Evolutionary conservation across 2,113 vertebrate genomes (phyloP), one percentile per base, ranked within the genome.

Genomic region (Talpa occidentalis): DNA sequence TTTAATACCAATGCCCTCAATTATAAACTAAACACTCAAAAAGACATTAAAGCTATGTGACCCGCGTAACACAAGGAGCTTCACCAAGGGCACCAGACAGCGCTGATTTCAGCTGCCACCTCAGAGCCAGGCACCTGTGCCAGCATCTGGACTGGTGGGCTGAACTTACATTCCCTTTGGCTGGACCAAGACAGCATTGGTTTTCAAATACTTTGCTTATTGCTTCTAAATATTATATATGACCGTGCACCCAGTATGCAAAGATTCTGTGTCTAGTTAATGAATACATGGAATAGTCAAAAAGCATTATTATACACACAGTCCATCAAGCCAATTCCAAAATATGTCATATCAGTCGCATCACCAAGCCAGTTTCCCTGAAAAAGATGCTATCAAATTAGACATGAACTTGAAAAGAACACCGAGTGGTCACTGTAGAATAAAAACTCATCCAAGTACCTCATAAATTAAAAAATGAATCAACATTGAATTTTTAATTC

Each of bases 41-140:
- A 35, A 42, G 5, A 35, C 28, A 82, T 10, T 26, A 11, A 83
- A 83, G 22, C 66, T 22, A 52, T 28, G 3, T 64, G 28, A 67
- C 32, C 32, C 44, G 56, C 77, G 49, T 2, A 60, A 16, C 47
- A 37, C 16, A 24, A 72, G 1, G 32, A 47, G 14, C 14, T 28
- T 44, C 44, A 15, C 30, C 26, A 60, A 17, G 7, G 12, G 8
- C 49, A 2, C 40, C 24, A 60, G 1, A 24, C 6, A 60, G 24
- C 6, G 6, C 17, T 59, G 6, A 85, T 47, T 44, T 56, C 21
- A 54, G 12, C 19, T 59, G 7, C 28, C 32, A n/a, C 21, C 6
- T 59, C 26, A 12, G 2, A 19, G 2, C n/a, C 37, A 54, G 1
- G 2, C 17, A 3, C 6, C 11, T 2, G 2, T 42, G 21, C 1